A percentile compares a stretch with the other conserved stretches of the same genome.
Evolutionary conservation across 2,113 vertebrate species (phyloP).

Genomic region (Lepisosteus osseus): DNA sequence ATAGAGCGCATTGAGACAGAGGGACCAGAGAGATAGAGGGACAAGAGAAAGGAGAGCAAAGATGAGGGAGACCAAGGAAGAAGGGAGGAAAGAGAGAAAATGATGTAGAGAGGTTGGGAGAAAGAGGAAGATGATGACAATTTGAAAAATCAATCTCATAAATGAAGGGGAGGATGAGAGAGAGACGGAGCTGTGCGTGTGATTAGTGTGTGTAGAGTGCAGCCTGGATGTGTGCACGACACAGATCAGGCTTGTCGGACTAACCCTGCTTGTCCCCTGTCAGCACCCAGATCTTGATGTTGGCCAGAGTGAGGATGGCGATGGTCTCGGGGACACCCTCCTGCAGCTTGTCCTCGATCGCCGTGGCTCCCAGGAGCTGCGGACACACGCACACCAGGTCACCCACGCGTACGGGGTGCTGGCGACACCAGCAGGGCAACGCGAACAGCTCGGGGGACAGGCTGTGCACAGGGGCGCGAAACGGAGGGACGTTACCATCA

Average conservation of each 20-base stretch:
- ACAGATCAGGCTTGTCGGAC: background rate
- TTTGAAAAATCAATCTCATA: too few species aligned
- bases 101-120: background rate
- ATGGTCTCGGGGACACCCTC: constrained; percentile 91
- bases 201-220: background rate
- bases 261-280: constrained; percentile 94
- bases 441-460: too few species aligned
- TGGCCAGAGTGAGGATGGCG: constrained; percentile 82
- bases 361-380: constrained; percentile 85
- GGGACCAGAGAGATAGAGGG: background rate
- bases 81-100: background rate
- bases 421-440: too few species aligned
- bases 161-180: too few species aligned
- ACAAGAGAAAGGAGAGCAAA: too few species aligned
- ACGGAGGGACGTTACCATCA: constrained; percentile 71
- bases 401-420: too few species aligned
- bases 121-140: too few species aligned
- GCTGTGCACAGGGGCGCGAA: too few species aligned
- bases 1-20: background rate
- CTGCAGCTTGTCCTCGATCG: constrained; percentile 92
- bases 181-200: background rate
- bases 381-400: constrained; percentile 11
- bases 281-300: constrained; percentile 95
- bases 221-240: background rate
- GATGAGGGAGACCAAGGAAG: too few species aligned